A percentile compares a stretch with the other conserved stretches of the same genome.
These are phyloP conservation scores for Tinea semifulvella DNA, from an alignment of 2,888 invertebrate genomes.

Conservation along the genomic window DNA sequence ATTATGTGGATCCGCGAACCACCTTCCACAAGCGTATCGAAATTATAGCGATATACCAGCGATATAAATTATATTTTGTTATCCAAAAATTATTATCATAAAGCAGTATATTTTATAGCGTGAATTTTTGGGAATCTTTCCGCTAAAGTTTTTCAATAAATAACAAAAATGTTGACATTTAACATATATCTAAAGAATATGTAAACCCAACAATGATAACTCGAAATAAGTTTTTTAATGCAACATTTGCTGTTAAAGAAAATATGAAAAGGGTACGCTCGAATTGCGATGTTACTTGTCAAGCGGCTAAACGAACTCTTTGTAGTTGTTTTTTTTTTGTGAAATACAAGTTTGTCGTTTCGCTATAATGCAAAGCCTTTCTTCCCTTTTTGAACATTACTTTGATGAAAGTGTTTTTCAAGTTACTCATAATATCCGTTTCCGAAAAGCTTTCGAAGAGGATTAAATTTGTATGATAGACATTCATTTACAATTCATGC, in stretches of 20 bases:
- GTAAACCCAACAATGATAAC: constrained; percentile 22
- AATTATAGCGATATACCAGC: too few relatives aligned
- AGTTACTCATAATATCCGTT: constrained; percentile 12
- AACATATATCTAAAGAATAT: too few relatives aligned
- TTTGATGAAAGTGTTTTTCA: constrained; percentile 13
- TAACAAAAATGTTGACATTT: too few relatives aligned
- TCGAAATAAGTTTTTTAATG: constrained; percentile 33
- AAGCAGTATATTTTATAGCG: too few relatives aligned
- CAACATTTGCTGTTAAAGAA: constrained; percentile 38
- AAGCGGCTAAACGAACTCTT: constrained; percentile 25
- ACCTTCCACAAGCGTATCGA: too few relatives aligned
- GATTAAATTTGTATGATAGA: constrained; percentile 10
- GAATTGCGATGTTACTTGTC: constrained; percentile 47
- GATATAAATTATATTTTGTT: too few relatives aligned
- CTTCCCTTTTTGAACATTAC: constrained; percentile 13
- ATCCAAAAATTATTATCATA: too few relatives aligned
- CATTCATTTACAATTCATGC: constrained; percentile 10
- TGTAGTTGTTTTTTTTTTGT: constrained; percentile 19
- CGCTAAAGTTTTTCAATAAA: too few relatives aligned
- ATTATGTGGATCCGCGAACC: too few relatives aligned
- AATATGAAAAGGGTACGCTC: constrained; percentile 42
- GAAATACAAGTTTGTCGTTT: constrained; percentile 15
- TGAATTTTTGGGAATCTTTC: too few relatives aligned
- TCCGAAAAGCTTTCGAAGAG: constrained; percentile 7
- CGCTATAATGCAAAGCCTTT: constrained; percentile 13